Evolutionary conservation across 2,797 vertebrate species (phyloP), one percentile per base, ranked within the genome.

Genomic region (Spinus olivaceus): DNA sequence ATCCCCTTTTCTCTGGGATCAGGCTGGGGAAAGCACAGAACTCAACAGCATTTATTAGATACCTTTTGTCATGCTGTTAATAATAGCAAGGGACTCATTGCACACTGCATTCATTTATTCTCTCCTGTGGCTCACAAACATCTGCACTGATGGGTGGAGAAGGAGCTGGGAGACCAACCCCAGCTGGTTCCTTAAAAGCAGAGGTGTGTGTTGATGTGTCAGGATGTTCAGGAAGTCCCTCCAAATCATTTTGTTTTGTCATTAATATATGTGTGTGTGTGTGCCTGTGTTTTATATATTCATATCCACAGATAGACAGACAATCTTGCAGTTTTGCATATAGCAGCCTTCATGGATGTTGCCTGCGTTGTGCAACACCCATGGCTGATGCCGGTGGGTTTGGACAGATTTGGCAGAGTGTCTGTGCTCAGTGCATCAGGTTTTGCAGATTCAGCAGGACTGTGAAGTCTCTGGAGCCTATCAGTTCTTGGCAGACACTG

Each of bases 191-290:
- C n/a, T 73, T 54, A 50, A 78, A 70, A 61, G 9, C n/a, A 56
- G 50, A 74, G 42, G 9, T 39, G 10, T 13, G 16, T 41, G 23
- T 22, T 49, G 54, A 27, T 61, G 51, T 46, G n/a, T 41, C 44
- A 27, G 44, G 8, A 9, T 32, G 33, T 20, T 57, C 64, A 80
- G n/a, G 24, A 86, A 82, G 14, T 64, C 21, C 12, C 33, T 90
- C 37, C 42, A 76, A 32, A 46, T 27, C 0, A 24, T 79, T 56
- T 57, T 47, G 14, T 65, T 88, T 65, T 2, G 1, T 69, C 6
- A 0, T 37, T 21, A 27, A 9, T 56, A 3, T 35, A 0, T 57
- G 1, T 61, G 1, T 70, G 1, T 44, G 5, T 33, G 8, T 65
- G 6, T 63, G 1, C 66, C 12, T 39, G 37, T 39, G 37, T 42